Percentiles rank a stretch among this genome's conserved stretches.
Conservation (phyloP, 2,888 invertebrate species). For the Andricus quercusramuli region DNA sequence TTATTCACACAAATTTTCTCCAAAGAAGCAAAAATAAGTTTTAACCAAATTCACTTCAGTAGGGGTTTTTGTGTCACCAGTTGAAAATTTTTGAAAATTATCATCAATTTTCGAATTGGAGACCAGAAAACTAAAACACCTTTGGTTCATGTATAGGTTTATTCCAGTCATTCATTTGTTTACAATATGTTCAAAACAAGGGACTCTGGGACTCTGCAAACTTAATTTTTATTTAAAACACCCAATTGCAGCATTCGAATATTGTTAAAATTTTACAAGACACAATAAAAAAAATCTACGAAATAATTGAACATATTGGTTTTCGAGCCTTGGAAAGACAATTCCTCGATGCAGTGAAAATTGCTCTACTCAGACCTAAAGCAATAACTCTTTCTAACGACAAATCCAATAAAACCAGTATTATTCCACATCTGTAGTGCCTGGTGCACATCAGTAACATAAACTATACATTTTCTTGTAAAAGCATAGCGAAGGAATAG, state of each 20-base stretch:
- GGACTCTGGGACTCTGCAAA: too few relatives aligned
- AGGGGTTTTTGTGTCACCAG: too few relatives aligned
- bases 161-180: too few relatives aligned
- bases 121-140: too few relatives aligned
- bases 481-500: constrained; percentile 56
- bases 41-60: too few relatives aligned
- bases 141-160: too few relatives aligned
- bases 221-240: background rate
- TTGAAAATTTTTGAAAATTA: too few relatives aligned
- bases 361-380: background rate
- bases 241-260: background rate
- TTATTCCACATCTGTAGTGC: constrained; percentile 48
- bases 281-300: background rate
- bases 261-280: background rate
- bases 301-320: background rate
- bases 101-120: too few relatives aligned
- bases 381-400: constrained; percentile 48
- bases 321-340: background rate
- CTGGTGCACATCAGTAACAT: constrained; percentile 50
- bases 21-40: too few relatives aligned
- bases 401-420: constrained; percentile 56
- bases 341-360: background rate
- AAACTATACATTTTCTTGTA: constrained; percentile 54
- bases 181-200: too few relatives aligned
- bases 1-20: too few relatives aligned